Evolutionary conservation across 1,140 invertebrate genomes (phyloP), one percentile per base, ranked within the genome.

Genomic region (Drosophila dunni): DNA sequence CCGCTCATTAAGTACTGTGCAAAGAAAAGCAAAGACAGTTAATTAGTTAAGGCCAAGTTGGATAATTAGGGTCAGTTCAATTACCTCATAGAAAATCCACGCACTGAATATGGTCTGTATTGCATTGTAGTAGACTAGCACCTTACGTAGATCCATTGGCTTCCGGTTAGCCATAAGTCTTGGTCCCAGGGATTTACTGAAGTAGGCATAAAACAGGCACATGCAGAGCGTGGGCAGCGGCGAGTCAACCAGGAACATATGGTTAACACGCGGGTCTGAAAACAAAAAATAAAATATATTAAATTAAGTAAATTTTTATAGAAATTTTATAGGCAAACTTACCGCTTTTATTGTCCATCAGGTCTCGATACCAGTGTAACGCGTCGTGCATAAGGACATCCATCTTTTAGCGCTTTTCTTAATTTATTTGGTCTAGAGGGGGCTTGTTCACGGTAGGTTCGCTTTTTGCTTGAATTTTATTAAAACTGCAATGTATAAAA

Each of bases 61-160:
- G 29, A 64, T 56, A 24, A 5, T 29, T 29, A 29, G 20, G 2
- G 38, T 8, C 20, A 40, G 51, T 36, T 20, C 60, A 40, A 17
- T 68, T 45, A 98, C 97, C 95, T 97, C 97, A 92, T 97, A 97
- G 93, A 97, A 98, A 93, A 99, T 97, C 96, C 97, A 98, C 38
- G 95, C 93, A 89, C 97, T 98, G 92, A 98, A 97, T 69, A 98
- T 79, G 7, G 97, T 98, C 93, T 98, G 97, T 81, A 96, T 93
- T 58, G 97, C 93, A 93, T 99, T 99, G 93, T 99, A 99, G 64
- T 96, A 92, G 78, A 98, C 95, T 85, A 99, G 95, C 64, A 97
- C 89, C 72, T 94, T 93, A 62, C 97, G 94, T 50, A 99, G 94
- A 77, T 98, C 94, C 93, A 98, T 97, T 33, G 98, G 96, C 93